Evolutionary conservation across 1,140 invertebrate genomes (phyloP), one percentile per base, ranked within the genome.

Genomic region (Cataglyphis hispanica): DNA sequence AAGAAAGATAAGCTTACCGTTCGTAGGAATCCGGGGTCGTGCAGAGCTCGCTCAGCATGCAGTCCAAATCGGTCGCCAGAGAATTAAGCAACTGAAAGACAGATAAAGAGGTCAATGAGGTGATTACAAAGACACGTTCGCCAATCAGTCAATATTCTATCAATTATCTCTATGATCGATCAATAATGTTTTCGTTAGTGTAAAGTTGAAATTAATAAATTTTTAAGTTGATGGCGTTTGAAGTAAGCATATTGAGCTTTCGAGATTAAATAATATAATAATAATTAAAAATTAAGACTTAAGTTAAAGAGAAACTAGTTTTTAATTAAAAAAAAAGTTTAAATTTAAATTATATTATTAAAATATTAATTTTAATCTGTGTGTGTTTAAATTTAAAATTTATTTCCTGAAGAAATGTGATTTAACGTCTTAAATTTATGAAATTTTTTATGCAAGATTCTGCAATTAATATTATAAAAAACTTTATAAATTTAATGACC

Each of bases 21-120:
- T 93, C 88, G 84, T 92, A 93, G 67, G 93, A 90, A 91, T 94
- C 93, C 66, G 92, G 92, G 69, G 93, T 92, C 87, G 94, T 94
- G 93, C 96, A 97, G 69, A 97, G 95, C 91, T 97, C 97, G 86
- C 95, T 96, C 93, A 97, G 95, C 96, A 97, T 96, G 81, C 96
- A 96, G 92, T 97, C 97, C 92, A 97, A 95, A 95, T 97, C 97
- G 91, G 95, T 96, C 53, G 97, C 97, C 84, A 97, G 95, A 72
- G 96, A 97, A 95, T 96, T 97, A 91, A 97, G 96, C 94, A 97
- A 95, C 97, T 97, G 95, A 74, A 95, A 96, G 27, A 78, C 22
- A 40, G 27, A 85, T 78, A 90, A 89, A 69, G n/a, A 74, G 85
- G 61, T 90, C 84, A 86, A 67, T 19, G 53, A 16, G 11, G 56